Base-by-base conservation (phyloP, 2,113 vertebrate species). In the Dipodomys stephensi region DNA sequence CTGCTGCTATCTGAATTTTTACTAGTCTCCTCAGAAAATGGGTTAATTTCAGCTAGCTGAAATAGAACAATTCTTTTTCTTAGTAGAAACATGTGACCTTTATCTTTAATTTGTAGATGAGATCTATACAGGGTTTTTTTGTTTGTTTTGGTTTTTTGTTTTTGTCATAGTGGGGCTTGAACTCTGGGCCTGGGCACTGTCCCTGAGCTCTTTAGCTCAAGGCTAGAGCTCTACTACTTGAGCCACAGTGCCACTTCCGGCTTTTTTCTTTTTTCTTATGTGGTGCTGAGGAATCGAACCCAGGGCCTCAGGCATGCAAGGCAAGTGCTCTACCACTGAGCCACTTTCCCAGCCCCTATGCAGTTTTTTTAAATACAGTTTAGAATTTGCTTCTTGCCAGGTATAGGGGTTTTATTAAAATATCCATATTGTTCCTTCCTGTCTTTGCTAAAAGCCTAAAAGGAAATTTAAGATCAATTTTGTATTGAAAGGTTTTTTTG, bases 331-430 rank as follows among this genome's bases (percentile, higher is more conserved):
- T 35, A 35, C 35, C 35, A 35, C 35, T 35, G 35, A 35, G 35
- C 35, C 35, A 35, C 35, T 35, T 35, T 35, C 35, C 35, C 35
- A 35, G 35, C 35, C 35, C 35, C 35, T 49, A 49, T 10, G 8
- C 49, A 49, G 49, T 49, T 49, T 12, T 39, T 49, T 49, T 11
- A 23, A 49, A 85, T 77, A 22, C 35, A 32, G 23, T 81, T 94
- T 96, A 78, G 64, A 87, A 95, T 87, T 88, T 94, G 77, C 39
- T 87, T 96, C 67, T 92, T 96, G 62, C 35, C 18, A 60, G 77
- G 35, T 68, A 83, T 30, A 93, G 19, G 1, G 27, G 44, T 92
- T 90, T 83, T 87, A 30, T 79, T 90, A 88, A 67, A 64, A 83
- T 92, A 46, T 95, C 81, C 73, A 49, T 92, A 13, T 80, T 23